Conservation (phyloP, 2,113 vertebrate species). For the Chloebia gouldiae region DNA sequence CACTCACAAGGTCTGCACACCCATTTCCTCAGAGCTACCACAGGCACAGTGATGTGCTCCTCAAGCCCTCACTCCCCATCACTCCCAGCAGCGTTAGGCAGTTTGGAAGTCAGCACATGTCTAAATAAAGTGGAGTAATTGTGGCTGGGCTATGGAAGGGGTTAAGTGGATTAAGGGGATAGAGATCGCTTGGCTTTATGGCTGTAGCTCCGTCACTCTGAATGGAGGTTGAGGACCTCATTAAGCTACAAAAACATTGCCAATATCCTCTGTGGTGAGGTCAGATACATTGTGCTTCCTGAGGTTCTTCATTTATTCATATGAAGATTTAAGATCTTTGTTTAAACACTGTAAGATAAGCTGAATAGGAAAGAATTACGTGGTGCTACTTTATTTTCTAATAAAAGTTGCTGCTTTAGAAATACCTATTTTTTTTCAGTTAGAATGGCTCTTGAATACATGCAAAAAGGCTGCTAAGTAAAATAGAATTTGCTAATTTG, state of each 20-base stretch:
- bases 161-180: background rate
- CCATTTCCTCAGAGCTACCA: background rate
- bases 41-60: background rate
- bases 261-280: background rate
- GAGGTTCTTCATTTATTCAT: background rate
- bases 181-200: background rate
- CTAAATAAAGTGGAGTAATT: background rate
- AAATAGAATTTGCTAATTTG: background rate
- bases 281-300: background rate
- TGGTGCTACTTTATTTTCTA: background rate
- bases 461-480: background rate
- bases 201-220: background rate
- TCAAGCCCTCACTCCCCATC: background rate
- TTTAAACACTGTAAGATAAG: background rate
- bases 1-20: background rate
- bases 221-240: background rate
- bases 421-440: background rate
- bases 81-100: rapidly evolving
- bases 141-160: background rate
- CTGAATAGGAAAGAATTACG: background rate
- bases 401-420: background rate
- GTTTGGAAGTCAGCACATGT: background rate
- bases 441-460: background rate
- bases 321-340: background rate
- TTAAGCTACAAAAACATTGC: background rate